Evolutionary conservation across 1,140 invertebrate genomes (phyloP).

Genomic region (Drosophila sturtevanti): DNA sequence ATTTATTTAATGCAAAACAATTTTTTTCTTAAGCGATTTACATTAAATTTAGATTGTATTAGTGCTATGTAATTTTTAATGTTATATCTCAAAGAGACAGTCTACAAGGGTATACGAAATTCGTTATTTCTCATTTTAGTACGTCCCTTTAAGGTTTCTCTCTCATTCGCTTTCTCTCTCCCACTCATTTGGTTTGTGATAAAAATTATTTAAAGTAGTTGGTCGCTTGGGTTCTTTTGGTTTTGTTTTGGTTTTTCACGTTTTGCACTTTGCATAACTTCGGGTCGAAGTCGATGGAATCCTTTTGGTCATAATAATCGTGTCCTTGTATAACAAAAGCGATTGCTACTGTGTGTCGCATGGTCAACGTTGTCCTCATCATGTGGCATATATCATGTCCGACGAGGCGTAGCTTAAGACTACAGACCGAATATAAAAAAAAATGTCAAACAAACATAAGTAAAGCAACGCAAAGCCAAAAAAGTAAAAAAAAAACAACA

Average conservation of each 20-base stretch:
- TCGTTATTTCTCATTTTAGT: no score
- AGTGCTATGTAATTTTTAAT: no score
- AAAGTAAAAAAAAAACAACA: no score
- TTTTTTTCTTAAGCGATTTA: no score
- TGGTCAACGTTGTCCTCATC: constrained; percentile 57
- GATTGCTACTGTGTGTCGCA: constrained; percentile 81
- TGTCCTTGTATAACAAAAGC: constrained; percentile 82
- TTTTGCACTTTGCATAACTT: constrained; percentile 80
- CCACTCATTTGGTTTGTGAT: background rate
- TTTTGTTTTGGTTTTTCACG: constrained; percentile 43
- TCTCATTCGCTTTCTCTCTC: background rate
- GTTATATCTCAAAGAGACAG: no score
- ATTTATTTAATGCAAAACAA: no score
- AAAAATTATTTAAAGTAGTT: constrained; percentile 56
- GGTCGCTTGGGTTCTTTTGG: constrained; percentile 25
- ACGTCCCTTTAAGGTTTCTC: no score
- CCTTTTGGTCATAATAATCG: constrained; percentile 44
- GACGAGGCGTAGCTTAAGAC: constrained; percentile 34
- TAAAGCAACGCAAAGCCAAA: no score
- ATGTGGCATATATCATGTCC: constrained; percentile 80
- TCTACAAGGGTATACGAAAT: no score
- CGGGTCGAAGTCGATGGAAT: constrained; percentile 30
- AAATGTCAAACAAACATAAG: no score
- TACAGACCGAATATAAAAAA: background rate
- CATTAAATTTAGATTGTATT: no score